Evolutionary conservation across 2,888 invertebrate genomes (phyloP).

Genomic region (Polylopha cassiicola): DNA sequence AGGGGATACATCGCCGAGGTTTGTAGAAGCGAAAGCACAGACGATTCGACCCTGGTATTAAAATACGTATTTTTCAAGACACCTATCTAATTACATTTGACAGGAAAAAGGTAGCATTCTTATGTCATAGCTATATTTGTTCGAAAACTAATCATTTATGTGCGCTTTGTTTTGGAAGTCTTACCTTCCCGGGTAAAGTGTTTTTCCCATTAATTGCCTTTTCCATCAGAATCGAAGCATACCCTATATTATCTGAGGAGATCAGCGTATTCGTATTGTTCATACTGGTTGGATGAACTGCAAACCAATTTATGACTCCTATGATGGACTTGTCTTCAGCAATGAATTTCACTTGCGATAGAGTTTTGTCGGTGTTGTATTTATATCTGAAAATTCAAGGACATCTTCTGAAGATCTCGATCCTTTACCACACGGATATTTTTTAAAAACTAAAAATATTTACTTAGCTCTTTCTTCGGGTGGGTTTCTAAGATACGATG

Average conservation of each 20-base stretch:
- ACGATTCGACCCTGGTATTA: conserved; percentile 92
- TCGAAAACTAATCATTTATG: no score
- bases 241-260: conserved; percentile 95
- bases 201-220: no score
- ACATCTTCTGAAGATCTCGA: not conserved
- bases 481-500: conserved; percentile 90
- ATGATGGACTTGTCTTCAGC: conserved; percentile 75
- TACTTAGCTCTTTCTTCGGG: conserved; percentile 85
- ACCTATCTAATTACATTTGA: no score
- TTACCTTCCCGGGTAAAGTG: no score
- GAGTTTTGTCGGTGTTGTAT: conserved; percentile 87
- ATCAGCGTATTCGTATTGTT: conserved; percentile 93
- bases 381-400: conserved; percentile 46
- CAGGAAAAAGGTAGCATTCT: no score
- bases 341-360: conserved; percentile 88
- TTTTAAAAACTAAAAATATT: no score
- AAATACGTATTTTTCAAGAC: conserved; percentile 82
- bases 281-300: conserved; percentile 96
- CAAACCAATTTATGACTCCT: conserved; percentile 95
- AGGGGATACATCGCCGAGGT: conserved; percentile 96
- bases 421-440: no score
- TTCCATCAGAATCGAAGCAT: no score
- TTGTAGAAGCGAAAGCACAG: conserved; percentile 93
- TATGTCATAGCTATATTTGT: no score
- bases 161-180: no score